These are phyloP conservation scores for Helogale parvula DNA, from an alignment of 2,113 vertebrate species.

Conservation along the genomic window DNA sequence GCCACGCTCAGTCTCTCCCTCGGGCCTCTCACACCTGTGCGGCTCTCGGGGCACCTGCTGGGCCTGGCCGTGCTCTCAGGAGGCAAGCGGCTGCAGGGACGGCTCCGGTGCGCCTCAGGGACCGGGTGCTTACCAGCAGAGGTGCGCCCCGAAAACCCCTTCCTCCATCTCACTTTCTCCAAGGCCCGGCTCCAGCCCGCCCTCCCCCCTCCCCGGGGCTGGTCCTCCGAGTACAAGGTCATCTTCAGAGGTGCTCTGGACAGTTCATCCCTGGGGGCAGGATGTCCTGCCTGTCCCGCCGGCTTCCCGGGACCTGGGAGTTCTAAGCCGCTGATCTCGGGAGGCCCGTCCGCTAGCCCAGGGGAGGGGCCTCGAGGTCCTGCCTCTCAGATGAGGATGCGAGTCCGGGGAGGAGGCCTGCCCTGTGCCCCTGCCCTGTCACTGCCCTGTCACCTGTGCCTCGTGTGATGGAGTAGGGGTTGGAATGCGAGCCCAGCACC, in stretches of 20 bases:
- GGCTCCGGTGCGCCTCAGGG: fast-evolving
- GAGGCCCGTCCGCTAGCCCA: background rate
- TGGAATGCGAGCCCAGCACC: background rate
- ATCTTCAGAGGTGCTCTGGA: background rate
- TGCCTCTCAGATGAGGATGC: background rate
- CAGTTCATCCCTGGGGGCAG: background rate
- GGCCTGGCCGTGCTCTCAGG: fast-evolving
- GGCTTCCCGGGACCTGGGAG: background rate
- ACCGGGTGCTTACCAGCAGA: background rate
- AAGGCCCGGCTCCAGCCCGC: background rate
- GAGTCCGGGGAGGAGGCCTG: background rate
- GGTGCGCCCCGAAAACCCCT: background rate
- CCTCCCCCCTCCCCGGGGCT: background rate
- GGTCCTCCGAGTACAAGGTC: background rate
- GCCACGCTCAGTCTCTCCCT: background rate
- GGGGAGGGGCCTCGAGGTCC: background rate
- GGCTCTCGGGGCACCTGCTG: background rate
- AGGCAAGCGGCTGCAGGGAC: background rate
- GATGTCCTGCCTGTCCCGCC: fast-evolving
- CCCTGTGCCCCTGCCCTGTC: fast-evolving
- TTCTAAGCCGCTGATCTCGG: background rate
- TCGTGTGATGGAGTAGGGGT: background rate
- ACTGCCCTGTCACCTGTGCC: background rate
- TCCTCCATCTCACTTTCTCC: background rate
- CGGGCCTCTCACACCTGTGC: background rate